These are phyloP conservation scores for Saturnia pavonia DNA, from an alignment of 2,888 invertebrate genomes.

Conservation along the genomic window DNA sequence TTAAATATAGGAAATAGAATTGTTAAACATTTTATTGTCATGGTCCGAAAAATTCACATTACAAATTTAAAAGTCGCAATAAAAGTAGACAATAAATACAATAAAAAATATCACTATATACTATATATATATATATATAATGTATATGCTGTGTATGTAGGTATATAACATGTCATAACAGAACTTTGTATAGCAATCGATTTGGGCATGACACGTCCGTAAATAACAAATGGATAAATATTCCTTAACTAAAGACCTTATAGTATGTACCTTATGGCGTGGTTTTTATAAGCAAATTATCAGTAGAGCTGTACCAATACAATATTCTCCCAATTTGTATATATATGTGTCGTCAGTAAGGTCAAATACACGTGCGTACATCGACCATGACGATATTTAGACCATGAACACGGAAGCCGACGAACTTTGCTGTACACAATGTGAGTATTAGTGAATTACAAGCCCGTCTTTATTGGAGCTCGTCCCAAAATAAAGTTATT, in stretches of 20 bases:
- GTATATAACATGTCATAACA: neutral
- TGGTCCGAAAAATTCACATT: too few relatives aligned
- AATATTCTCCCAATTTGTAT: neutral
- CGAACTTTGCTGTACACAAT: slow-evolving; percentile 27
- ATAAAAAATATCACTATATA: too few relatives aligned
- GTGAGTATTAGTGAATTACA: slow-evolving; percentile 26
- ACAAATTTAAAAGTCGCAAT: too few relatives aligned
- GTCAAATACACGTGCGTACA: slow-evolving; percentile 27
- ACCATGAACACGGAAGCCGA: slow-evolving; percentile 39
- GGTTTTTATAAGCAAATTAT: slow-evolving; percentile 5
- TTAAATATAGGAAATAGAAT: too few relatives aligned
- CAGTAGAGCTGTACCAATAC: neutral
- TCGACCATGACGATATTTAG: slow-evolving; percentile 31
- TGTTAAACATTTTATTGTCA: too few relatives aligned
- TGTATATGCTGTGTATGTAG: neutral
- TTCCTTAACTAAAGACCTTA: neutral
- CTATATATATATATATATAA: too few relatives aligned
- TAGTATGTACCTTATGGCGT: neutral
- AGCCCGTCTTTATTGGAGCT: slow-evolving; percentile 22
- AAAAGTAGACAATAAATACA: too few relatives aligned
- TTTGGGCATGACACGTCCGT: neutral
- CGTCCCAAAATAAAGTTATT: slow-evolving; percentile 40
- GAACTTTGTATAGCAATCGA: neutral
- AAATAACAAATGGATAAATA: slow-evolving; percentile 8
- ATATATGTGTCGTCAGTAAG: slow-evolving; percentile 9